Evolutionary conservation across 2,888 invertebrate genomes (phyloP).

Genomic region (Chrysina gloriosa): DNA sequence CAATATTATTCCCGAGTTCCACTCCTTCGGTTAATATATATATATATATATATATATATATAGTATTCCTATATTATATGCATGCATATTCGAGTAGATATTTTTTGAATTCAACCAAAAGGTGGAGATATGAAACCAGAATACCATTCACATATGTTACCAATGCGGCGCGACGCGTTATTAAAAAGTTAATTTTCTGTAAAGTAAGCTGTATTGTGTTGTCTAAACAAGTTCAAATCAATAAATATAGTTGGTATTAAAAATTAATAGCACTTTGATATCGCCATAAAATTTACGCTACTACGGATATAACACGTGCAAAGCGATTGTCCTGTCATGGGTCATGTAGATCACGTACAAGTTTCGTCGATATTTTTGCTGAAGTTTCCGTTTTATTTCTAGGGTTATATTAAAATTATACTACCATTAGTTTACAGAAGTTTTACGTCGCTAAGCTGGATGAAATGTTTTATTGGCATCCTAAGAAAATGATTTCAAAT

Average conservation of each 20-base stretch:
- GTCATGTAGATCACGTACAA: slow-evolving; percentile 2
- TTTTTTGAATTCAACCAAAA: too few species aligned
- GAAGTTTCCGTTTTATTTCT: neutral
- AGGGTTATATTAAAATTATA: neutral
- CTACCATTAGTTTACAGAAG: neutral
- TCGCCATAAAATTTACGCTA: neutral
- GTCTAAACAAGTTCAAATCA: neutral
- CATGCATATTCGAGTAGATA: too few species aligned
- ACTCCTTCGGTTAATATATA: too few species aligned
- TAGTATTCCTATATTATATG: too few species aligned
- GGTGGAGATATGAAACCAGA: too few species aligned
- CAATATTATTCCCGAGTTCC: too few species aligned
- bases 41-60: too few species aligned
- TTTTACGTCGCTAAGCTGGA: neutral
- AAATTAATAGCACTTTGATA: slow-evolving; percentile 21
- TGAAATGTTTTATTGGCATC: too few species aligned
- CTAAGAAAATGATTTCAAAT: too few species aligned
- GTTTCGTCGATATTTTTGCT: neutral
- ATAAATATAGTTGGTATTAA: neutral
- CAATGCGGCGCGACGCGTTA: too few species aligned
- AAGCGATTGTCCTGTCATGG: neutral
- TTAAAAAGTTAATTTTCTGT: too few species aligned
- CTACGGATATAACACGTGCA: slow-evolving; percentile 5
- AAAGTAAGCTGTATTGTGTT: neutral
- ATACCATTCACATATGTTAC: too few species aligned